Percentiles rank a stretch among this genome's conserved stretches.
phyloP scores from a whole-genome alignment of 35 echinoderm and acorn worm species.

The Lytechinus variegatus region DNA sequence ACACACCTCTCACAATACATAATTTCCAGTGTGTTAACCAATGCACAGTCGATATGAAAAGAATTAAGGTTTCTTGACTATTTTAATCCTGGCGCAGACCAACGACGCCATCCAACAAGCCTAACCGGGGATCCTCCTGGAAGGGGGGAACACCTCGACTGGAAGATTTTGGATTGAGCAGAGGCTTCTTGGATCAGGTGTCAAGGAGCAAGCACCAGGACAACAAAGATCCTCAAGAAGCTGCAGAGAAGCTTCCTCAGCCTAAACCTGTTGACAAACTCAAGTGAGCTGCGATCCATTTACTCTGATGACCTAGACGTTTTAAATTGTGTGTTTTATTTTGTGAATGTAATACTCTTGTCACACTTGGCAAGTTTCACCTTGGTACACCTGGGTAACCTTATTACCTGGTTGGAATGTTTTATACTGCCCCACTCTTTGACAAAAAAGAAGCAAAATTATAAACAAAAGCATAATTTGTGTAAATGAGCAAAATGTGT shows the following conservation, averaged over 20 bases:
- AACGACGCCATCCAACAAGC: neutral
- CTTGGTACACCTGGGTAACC: no score
- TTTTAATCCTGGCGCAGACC: neutral
- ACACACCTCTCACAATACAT: no score
- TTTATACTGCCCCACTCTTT: no score
- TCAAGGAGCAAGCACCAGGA: neutral
- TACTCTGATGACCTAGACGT: neutral
- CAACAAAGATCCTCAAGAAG: neutral
- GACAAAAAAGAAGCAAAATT: no score
- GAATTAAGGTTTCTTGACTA: neutral
- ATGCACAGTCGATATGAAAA: no score
- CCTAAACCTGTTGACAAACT: neutral
- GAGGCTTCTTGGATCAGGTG: neutral
- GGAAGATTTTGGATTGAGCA: constrained; percentile 35
- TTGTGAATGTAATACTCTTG: no score
- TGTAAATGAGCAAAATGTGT: no score
- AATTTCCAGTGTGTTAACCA: no score
- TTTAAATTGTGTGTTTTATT: neutral
- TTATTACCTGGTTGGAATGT: no score
- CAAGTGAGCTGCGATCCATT: neutral
- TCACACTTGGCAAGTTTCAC: no score
- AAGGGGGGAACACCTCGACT: constrained; percentile 26
- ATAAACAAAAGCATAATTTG: no score
- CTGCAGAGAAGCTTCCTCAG: neutral
- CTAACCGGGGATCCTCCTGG: neutral